Conservation (phyloP, 2,888 invertebrate genomes). For the Cheilosia impressa region DNA sequence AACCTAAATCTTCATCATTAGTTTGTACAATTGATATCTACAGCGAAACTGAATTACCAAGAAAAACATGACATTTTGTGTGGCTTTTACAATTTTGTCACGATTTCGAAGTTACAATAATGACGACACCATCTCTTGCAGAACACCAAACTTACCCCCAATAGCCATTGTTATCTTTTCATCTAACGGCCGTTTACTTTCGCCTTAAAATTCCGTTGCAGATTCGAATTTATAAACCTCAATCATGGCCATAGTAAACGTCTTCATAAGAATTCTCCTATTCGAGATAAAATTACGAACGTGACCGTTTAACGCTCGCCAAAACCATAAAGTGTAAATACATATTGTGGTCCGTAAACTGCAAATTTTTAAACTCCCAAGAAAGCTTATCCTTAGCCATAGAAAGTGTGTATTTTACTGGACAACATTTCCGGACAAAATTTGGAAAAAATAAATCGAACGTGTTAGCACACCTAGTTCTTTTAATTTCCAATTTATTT, state of each 20-base stretch:
- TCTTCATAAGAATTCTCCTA: neutral
- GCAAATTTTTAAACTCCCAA: neutral
- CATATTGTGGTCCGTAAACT: neutral
- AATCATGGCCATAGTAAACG: neutral
- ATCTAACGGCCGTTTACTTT: too few species aligned
- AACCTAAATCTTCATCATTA: too few species aligned
- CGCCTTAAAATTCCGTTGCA: neutral
- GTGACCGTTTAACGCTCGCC: conserved; percentile 20
- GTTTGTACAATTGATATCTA: too few species aligned
- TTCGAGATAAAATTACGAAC: conserved; percentile 17
- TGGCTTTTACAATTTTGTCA: too few species aligned
- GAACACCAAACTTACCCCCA: too few species aligned
- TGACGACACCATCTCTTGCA: too few species aligned
- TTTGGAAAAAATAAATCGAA: conserved; percentile 23
- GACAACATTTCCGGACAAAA: neutral
- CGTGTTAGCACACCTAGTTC: conserved; percentile 63
- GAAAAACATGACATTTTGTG: too few species aligned
- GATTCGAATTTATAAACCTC: neutral
- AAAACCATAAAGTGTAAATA: neutral
- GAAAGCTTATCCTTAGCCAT: neutral
- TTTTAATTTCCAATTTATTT: conserved; percentile 68
- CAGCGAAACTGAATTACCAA: too few species aligned
- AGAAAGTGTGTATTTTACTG: neutral
- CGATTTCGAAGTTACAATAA: too few species aligned
- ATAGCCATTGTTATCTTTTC: too few species aligned